phyloP scores from a whole-genome alignment of 2,113 vertebrate species.

The Papio anubis region DNA sequence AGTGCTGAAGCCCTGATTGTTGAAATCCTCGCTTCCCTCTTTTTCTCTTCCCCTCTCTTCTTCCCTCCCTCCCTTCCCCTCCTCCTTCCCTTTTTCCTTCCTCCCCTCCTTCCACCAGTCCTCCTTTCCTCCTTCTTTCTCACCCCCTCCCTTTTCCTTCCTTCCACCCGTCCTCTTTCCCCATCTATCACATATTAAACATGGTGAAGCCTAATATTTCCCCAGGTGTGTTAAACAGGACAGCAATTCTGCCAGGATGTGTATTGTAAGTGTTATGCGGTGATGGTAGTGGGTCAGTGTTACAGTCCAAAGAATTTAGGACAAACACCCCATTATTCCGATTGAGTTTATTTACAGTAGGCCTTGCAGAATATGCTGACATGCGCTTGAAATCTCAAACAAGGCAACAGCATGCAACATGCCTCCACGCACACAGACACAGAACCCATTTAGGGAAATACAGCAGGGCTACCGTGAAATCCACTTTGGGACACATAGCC shows the following conservation, averaged over 20 bases:
- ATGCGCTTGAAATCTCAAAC: neutral
- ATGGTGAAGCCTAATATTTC: accelerated
- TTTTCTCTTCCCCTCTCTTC: too few species aligned
- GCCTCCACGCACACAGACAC: accelerated
- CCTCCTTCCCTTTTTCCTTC: accelerated
- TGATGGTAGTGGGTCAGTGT: neutral
- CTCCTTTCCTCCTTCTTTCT: accelerated
- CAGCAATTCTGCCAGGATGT: neutral
- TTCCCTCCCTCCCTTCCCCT: neutral
- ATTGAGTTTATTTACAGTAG: neutral
- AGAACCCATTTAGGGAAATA: accelerated
- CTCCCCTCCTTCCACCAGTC: neutral
- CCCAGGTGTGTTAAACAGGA: accelerated
- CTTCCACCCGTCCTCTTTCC: accelerated
- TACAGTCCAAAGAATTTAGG: neutral
- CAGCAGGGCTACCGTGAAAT: neutral
- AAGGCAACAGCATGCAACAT: neutral
- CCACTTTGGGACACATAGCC: neutral
- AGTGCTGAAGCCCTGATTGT: neutral
- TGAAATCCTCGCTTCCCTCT: neutral
- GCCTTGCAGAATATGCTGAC: neutral
- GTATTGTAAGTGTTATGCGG: too few species aligned
- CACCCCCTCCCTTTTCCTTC: neutral
- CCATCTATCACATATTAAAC: neutral
- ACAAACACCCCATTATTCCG: neutral